phyloP scores from a whole-genome alignment of 2,797 vertebrate species.

The Amphiprion clarkii region DNA sequence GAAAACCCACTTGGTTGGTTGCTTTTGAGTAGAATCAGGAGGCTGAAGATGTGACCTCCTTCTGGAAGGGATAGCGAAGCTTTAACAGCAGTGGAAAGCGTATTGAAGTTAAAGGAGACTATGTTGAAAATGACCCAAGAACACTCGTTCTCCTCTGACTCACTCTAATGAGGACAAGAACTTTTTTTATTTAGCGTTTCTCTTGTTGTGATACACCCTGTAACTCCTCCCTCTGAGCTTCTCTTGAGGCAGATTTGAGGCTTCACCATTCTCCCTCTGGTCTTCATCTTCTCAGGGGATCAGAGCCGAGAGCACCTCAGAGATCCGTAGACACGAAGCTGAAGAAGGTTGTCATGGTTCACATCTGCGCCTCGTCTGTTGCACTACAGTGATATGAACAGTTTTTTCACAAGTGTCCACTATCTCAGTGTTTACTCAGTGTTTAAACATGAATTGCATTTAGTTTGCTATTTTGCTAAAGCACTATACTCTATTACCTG shows the following conservation, averaged over 20 bases:
- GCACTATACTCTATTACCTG: conserved; percentile 13
- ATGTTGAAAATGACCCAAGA: no score
- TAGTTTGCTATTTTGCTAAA: conserved; percentile 1
- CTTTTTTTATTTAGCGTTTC: not conserved
- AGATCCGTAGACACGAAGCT: conserved; percentile 32
- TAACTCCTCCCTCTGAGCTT: not conserved
- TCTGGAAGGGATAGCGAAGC: no score
- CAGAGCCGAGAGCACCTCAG: not conserved
- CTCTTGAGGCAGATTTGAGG: conserved; percentile 28
- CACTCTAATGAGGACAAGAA: no score
- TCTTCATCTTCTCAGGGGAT: conserved; percentile 28
- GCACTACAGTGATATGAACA: not conserved
- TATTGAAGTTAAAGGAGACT: no score
- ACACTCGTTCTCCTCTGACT: no score
- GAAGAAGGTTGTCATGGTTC: conserved; percentile 40
- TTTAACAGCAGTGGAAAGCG: no score
- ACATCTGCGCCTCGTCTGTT: conserved; percentile 18
- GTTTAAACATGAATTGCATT: not conserved
- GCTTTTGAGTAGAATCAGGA: no score
- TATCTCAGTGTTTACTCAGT: not conserved
- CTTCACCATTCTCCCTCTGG: conserved; percentile 25
- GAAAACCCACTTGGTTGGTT: no score
- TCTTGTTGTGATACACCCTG: conserved; percentile 8
- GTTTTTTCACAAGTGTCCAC: not conserved
- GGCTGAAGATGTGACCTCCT: no score